phyloP scores from a whole-genome alignment of 2,888 invertebrate genomes.

The Spicauda simplicius region DNA sequence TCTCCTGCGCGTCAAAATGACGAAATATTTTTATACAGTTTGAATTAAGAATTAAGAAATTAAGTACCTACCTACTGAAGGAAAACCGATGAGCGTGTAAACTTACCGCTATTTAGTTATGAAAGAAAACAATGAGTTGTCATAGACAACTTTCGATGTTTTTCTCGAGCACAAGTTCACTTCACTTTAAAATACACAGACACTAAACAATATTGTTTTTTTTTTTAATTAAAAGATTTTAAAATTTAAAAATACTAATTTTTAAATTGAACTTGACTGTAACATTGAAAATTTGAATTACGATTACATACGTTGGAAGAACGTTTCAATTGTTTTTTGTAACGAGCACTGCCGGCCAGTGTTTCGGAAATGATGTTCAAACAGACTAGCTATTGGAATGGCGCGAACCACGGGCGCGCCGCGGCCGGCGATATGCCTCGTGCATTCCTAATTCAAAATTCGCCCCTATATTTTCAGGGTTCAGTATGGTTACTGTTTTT shows the following conservation, averaged over 20 bases:
- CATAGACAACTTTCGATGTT: background rate
- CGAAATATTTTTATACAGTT: no score
- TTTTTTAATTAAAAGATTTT: background rate
- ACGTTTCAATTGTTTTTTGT: background rate
- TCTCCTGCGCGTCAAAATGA: no score
- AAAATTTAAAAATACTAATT: background rate
- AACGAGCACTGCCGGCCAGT: slow-evolving; percentile 19
- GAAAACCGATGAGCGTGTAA: no score
- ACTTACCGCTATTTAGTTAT: background rate
- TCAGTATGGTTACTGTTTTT: slow-evolving; percentile 23
- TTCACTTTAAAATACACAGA: background rate
- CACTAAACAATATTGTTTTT: background rate
- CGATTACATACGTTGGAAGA: background rate
- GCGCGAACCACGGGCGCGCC: slow-evolving; percentile 33
- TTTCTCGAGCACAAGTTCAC: background rate
- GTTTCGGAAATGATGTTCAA: slow-evolving; percentile 29
- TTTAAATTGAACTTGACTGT: background rate
- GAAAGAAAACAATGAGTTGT: background rate
- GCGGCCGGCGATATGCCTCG: slow-evolving; percentile 53
- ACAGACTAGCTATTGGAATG: slow-evolving; percentile 16
- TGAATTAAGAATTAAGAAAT: no score
- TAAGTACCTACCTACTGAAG: no score
- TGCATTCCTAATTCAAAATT: slow-evolving; percentile 53
- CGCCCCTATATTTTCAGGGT: slow-evolving; percentile 50
- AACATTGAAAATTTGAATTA: background rate